Conservation (phyloP, 2,888 invertebrate genomes). For the Colletes collaris region DNA sequence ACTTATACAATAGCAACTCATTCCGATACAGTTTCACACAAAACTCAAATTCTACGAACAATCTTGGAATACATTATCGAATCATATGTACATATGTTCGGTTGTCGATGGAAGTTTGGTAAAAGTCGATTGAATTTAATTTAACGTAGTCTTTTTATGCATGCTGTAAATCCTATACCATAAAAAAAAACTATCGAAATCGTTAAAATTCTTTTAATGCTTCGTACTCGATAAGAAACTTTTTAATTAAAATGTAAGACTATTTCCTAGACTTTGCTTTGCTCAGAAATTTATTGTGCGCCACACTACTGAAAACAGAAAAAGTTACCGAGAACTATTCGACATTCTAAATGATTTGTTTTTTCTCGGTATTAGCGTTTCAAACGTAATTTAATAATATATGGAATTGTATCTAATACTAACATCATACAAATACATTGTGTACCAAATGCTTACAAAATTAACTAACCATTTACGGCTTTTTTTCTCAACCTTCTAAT, state of each 20-base stretch:
- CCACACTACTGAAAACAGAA: background rate
- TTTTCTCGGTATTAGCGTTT: background rate
- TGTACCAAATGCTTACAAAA: background rate
- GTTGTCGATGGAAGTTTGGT: too few relatives aligned
- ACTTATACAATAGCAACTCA: too few relatives aligned
- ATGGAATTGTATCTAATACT: background rate
- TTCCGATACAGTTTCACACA: background rate
- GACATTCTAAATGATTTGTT: background rate
- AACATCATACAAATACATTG: slow-evolving; percentile 3
- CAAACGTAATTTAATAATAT: background rate
- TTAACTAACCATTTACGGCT: background rate
- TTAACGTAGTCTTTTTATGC: too few relatives aligned
- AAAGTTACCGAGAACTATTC: background rate
- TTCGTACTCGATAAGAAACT: background rate
- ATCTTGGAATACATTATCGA: too few relatives aligned
- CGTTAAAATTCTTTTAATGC: too few relatives aligned
- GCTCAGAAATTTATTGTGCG: background rate
- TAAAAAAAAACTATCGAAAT: too few relatives aligned
- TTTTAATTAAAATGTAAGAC: background rate
- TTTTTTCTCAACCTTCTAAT: slow-evolving; percentile 1
- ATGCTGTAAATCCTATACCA: too few relatives aligned
- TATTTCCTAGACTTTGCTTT: background rate
- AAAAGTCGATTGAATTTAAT: too few relatives aligned
- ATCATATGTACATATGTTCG: too few relatives aligned
- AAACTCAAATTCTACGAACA: too few relatives aligned